Conservation (phyloP, 2,797 vertebrate genomes). For the Danio jaintianensis region DNA sequence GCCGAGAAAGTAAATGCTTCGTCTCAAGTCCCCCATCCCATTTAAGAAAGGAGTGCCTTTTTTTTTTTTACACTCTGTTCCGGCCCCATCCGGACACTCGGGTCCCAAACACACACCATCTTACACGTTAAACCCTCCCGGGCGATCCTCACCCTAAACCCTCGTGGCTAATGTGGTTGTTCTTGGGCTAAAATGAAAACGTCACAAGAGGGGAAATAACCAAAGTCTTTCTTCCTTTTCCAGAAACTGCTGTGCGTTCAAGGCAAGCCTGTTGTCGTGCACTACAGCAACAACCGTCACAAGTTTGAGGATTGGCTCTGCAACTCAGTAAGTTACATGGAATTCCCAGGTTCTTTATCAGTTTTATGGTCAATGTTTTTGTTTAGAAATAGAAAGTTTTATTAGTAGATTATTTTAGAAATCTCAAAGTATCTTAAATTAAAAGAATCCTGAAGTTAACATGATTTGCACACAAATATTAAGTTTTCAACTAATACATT, state of each 20-base stretch:
- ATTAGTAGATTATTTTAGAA: not conserved
- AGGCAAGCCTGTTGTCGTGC: conserved; percentile 96
- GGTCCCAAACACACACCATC: conserved; percentile 81
- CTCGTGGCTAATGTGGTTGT: conserved; percentile 92
- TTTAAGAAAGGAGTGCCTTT: conserved; percentile 28
- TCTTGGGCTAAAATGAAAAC: conserved; percentile 83
- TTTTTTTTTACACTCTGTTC: conserved; percentile 82
- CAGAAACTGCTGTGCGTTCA: conserved; percentile 98
- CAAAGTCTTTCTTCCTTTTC: conserved; percentile 81
- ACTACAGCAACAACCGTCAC: conserved; percentile 97
- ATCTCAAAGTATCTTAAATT: no score
- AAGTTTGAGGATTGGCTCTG: conserved; percentile 99
- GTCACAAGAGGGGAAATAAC: conserved; percentile 78
- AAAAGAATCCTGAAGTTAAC: no score
- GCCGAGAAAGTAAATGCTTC: conserved; percentile 62
- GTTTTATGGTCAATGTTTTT: not conserved
- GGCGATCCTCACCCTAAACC: conserved; percentile 78
- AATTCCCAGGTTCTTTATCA: not conserved
- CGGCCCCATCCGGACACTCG: conserved; percentile 84
- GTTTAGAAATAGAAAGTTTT: not conserved
- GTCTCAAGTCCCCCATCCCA: conserved; percentile 58
- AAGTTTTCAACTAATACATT: no score
- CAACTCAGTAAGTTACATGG: conserved; percentile 87
- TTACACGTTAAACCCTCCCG: conserved; percentile 79
- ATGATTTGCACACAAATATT: no score